A percentile compares a stretch with the other conserved stretches of the same genome.
These are phyloP conservation scores for Halcyon senegalensis DNA, from an alignment of 2,113 vertebrate species.

Conservation along the genomic window DNA sequence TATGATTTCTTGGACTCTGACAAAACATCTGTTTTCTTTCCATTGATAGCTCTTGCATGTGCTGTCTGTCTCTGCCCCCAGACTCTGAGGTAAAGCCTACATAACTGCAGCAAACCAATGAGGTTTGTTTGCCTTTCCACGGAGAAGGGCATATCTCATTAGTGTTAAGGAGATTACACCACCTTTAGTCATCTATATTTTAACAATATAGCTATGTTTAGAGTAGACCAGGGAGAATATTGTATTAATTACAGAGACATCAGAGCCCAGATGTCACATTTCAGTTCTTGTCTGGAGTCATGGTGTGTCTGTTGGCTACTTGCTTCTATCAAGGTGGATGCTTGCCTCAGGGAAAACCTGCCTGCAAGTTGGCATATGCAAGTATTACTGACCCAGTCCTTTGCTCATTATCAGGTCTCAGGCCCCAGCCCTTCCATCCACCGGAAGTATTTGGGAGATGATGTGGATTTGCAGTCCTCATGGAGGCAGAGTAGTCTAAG, in stretches of 20 bases:
- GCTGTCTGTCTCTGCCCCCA: not conserved
- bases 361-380: not conserved
- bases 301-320: not conserved
- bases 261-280: not conserved
- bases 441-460: not conserved
- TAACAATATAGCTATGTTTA: not conserved
- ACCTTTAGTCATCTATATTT: not conserved
- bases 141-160: not conserved
- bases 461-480: not conserved
- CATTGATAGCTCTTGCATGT: fast-evolving
- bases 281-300: not conserved
- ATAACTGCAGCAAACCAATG: not conserved
- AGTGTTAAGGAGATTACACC: not conserved
- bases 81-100: not conserved
- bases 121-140: not conserved
- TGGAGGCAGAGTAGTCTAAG: not conserved
- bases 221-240: not conserved
- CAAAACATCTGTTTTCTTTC: not conserved
- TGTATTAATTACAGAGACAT: not conserved
- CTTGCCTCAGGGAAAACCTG: not conserved
- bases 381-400: fast-evolving
- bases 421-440: not conserved
- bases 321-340: not conserved
- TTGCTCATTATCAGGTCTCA: not conserved
- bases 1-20: not conserved